phyloP scores from a whole-genome alignment of 2,113 vertebrate species.

The Parus major region DNA sequence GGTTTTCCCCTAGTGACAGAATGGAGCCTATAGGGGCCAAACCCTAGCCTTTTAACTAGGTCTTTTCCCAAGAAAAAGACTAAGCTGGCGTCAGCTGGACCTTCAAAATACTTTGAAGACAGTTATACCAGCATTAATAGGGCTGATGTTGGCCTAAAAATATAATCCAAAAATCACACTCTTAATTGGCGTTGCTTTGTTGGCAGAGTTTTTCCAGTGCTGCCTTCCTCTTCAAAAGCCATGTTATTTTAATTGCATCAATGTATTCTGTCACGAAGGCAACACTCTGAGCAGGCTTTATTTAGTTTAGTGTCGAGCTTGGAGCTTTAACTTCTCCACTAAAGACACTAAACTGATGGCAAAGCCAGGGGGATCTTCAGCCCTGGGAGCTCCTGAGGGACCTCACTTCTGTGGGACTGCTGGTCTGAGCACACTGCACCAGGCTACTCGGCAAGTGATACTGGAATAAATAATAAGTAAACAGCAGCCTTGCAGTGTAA shows the following conservation, averaged over 20 bases:
- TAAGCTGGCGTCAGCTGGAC: background rate
- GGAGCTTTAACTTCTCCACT: background rate
- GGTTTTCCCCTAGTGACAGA: background rate
- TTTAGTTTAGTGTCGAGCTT: background rate
- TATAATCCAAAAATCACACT: slow-evolving; percentile 11
- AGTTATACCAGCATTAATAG: background rate
- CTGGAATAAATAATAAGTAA: background rate
- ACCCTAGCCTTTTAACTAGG: background rate
- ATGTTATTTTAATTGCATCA: background rate
- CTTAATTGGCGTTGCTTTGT: background rate
- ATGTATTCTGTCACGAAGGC: background rate
- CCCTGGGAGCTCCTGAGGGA: background rate
- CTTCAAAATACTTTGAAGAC: background rate
- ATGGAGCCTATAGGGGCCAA: background rate
- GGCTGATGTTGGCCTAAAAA: background rate
- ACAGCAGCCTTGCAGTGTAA: background rate
- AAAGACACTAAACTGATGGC: background rate
- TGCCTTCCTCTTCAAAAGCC: background rate
- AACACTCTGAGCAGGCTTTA: background rate
- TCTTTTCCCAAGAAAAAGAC: background rate
- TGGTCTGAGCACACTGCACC: background rate
- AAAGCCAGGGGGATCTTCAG: background rate
- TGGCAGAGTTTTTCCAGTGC: background rate
- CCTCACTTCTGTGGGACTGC: background rate
- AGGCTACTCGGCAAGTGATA: background rate